phyloP scores from a whole-genome alignment of 1,140 invertebrate genomes.

The Pararge aegeria region DNA sequence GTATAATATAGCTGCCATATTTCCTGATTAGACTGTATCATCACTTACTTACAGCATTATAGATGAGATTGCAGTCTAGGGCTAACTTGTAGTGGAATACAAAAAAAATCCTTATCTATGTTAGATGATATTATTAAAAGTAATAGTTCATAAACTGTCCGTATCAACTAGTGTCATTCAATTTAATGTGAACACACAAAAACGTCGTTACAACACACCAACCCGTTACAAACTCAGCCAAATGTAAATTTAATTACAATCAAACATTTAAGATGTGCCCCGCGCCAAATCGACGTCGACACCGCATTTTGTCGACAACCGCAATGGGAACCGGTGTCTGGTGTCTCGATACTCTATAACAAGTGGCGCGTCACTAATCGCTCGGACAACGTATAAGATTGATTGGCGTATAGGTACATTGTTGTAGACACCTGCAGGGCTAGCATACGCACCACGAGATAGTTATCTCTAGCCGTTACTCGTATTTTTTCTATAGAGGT shows the following conservation, averaged over 20 bases:
- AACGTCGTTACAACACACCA: neutral
- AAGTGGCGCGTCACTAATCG: slow-evolving; percentile 44
- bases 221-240: slow-evolving; percentile 22
- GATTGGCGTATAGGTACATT: slow-evolving; percentile 36
- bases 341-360: slow-evolving; percentile 37
- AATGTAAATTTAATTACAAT: slow-evolving; percentile 29
- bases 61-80: too few relatives aligned
- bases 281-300: slow-evolving; percentile 36
- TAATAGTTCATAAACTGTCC: too few relatives aligned
- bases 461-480: too few relatives aligned
- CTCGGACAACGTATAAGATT: slow-evolving; percentile 40
- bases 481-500: too few relatives aligned
- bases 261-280: slow-evolving; percentile 26
- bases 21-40: too few relatives aligned
- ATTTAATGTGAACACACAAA: neutral
- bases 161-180: neutral
- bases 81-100: too few relatives aligned
- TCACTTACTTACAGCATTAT: too few relatives aligned
- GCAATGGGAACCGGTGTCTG: slow-evolving; percentile 29
- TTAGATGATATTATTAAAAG: too few relatives aligned
- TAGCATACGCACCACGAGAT: too few relatives aligned
- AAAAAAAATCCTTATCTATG: too few relatives aligned
- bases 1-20: too few relatives aligned
- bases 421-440: slow-evolving; percentile 35
- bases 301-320: slow-evolving; percentile 40